phyloP scores from a whole-genome alignment of 2,113 vertebrate species.

The Hyla sarda region DNA sequence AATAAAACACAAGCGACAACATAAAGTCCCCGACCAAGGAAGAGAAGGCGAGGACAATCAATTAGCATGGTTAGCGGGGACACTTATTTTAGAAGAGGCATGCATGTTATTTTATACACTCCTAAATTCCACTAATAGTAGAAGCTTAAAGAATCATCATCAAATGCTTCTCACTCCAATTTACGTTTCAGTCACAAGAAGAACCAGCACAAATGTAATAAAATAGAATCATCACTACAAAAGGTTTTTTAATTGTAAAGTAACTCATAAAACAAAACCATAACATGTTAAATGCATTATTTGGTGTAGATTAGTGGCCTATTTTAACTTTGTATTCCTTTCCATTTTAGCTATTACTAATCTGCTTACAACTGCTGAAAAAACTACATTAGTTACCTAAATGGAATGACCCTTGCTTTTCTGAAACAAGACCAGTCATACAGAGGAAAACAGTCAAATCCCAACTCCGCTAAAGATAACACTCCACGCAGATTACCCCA shows the following conservation, averaged over 20 bases:
- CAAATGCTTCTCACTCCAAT: constrained; percentile 84
- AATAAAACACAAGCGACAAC: constrained; percentile 63
- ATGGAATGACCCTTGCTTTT: too few species aligned
- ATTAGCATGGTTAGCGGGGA: constrained; percentile 66
- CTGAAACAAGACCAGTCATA: too few species aligned
- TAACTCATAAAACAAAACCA: background rate
- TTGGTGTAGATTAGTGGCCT: background rate
- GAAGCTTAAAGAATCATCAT: constrained; percentile 66
- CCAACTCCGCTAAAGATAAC: too few species aligned
- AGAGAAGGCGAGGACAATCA: constrained; percentile 69
- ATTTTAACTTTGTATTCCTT: too few species aligned
- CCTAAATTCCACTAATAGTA: constrained; percentile 68
- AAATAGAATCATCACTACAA: background rate
- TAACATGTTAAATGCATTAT: background rate
- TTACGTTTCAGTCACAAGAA: constrained; percentile 52
- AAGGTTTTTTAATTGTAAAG: background rate
- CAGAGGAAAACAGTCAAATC: too few species aligned
- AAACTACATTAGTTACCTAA: too few species aligned
- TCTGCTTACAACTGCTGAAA: too few species aligned
- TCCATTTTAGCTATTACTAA: too few species aligned
- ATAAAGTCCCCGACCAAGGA: background rate
- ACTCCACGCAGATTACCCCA: too few species aligned
- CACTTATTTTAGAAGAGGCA: constrained; percentile 61
- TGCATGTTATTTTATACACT: constrained; percentile 61
- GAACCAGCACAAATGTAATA: background rate